Evolutionary conservation across 2,797 vertebrate species (phyloP).

Genomic region (Pipistrellus kuhlii): DNA sequence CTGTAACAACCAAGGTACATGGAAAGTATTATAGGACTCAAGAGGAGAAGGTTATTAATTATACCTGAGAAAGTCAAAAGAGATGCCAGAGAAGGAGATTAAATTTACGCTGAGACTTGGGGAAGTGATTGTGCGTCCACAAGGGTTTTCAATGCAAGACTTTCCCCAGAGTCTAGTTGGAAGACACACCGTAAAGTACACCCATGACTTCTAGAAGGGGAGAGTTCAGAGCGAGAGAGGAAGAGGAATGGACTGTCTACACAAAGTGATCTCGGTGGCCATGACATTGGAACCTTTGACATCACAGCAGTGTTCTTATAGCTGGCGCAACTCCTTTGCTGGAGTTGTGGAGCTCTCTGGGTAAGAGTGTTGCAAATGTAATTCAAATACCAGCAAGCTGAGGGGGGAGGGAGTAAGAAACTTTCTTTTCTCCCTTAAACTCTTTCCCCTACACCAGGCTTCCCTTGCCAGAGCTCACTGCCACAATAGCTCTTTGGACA

Average conservation of each 20-base stretch:
- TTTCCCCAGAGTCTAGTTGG: slow-evolving; percentile 20
- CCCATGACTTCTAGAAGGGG: slow-evolving; percentile 18
- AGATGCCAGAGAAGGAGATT: not conserved
- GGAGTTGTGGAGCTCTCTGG: not conserved
- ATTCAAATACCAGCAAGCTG: not conserved
- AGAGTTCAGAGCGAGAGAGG: slow-evolving; percentile 2
- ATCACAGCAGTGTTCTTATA: not conserved
- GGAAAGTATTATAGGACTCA: not conserved
- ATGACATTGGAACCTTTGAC: not conserved
- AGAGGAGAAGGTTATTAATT: slow-evolving; percentile 13
- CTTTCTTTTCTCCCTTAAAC: not conserved
- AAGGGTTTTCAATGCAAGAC: not conserved
- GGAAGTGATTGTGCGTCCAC: not conserved
- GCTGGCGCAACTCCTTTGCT: slow-evolving; percentile 9
- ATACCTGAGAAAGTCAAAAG: slow-evolving; percentile 47
- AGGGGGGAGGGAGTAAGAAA: not conserved
- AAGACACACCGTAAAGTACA: slow-evolving; percentile 16
- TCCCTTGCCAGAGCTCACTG: slow-evolving; percentile 32
- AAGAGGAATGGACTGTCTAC: not conserved
- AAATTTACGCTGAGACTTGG: not conserved
- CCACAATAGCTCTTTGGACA: not conserved
- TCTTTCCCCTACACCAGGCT: not conserved
- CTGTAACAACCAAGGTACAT: slow-evolving; percentile 14
- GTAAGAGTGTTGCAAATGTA: slow-evolving; percentile 44
- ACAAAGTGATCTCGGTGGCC: not conserved